Evolutionary conservation across 2,888 invertebrate species (phyloP).

Genomic region (Podabrus alpinus): DNA sequence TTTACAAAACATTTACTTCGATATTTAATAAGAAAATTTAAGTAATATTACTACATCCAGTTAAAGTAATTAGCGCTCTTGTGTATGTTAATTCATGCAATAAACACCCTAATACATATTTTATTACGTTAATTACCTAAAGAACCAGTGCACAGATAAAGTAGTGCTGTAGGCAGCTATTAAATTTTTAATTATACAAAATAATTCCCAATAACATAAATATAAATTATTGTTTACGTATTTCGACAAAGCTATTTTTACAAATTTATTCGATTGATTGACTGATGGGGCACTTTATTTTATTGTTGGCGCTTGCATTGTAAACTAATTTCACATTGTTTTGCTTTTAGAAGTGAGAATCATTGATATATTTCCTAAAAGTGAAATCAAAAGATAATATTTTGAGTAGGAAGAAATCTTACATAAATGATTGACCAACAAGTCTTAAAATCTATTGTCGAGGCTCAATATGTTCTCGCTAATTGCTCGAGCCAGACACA

Average conservation of each 20-base stretch:
- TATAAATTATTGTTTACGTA: not conserved
- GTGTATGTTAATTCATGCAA: not conserved
- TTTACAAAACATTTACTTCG: not conserved
- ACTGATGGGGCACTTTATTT: not conserved
- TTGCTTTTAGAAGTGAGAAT: too few species aligned
- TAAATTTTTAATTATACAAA: not conserved
- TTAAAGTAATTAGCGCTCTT: not conserved
- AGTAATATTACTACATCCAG: not conserved
- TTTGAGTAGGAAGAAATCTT: not conserved
- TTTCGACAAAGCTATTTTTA: not conserved
- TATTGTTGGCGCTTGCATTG: too few species aligned
- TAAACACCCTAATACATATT: not conserved
- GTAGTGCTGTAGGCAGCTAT: not conserved
- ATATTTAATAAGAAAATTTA: not conserved
- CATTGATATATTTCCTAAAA: too few species aligned
- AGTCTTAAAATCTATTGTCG: slow-evolving; percentile 36
- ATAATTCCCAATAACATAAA: not conserved
- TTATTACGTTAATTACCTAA: not conserved
- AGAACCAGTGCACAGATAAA: not conserved
- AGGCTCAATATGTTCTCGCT: slow-evolving; percentile 41
- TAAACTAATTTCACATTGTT: too few species aligned
- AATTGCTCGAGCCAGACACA: slow-evolving; percentile 39
- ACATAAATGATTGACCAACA: slow-evolving; percentile 7
- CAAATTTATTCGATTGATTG: not conserved
- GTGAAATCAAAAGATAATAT: not conserved